Evolutionary conservation across 2,888 invertebrate genomes (phyloP), one percentile per base, ranked within the genome.

Genomic region (Himalopsyche anomala): DNA sequence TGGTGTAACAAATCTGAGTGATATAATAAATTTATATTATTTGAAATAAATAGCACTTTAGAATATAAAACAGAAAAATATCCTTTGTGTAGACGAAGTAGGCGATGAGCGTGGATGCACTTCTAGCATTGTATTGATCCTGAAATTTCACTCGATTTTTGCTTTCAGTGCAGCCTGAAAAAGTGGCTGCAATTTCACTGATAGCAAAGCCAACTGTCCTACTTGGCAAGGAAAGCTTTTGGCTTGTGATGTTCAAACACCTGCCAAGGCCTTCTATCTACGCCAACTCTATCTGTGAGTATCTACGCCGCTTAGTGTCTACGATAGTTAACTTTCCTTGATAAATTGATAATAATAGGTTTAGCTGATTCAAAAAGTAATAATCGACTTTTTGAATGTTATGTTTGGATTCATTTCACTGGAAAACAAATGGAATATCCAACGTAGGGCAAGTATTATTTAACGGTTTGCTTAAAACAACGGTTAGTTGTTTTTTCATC

Each of bases 211-310:
- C 62, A 62, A 62, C 62, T 62, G 62, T 62, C 62, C 62, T 62
- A 62, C 62, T 62, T 62, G 62, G 62, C 62, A 62, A 62, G 28
- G 62, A 62, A 62, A 62, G 62, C 62, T 62, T 62, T 62, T 62
- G 62, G 62, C 62, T 62, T 62, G 62, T 62, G 11, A n/a, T 62
- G 56, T 19, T 62, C 62, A 62, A 62, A 62, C 62, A 62, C 62
- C 62, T 62, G 62, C 62, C 62, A 62, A 19, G 28, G 62, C 62
- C 19, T 19, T 19, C 8, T n/a, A 19, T 62, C 19, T 62, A 62
- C 62, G 62, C 9, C 62, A 51, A 15, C 45, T 51, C 2, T 62
- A 62, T 62, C 4, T 62, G 19, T 56, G 6, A 56, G 19, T 62
- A 62, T 19, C n/a, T 19, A 62, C 62, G 15, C 8, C 62, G 2